These are phyloP conservation scores for Sinocyclocheilus grahami DNA, from an alignment of 2,113 vertebrate genomes.

Conservation along the genomic window DNA sequence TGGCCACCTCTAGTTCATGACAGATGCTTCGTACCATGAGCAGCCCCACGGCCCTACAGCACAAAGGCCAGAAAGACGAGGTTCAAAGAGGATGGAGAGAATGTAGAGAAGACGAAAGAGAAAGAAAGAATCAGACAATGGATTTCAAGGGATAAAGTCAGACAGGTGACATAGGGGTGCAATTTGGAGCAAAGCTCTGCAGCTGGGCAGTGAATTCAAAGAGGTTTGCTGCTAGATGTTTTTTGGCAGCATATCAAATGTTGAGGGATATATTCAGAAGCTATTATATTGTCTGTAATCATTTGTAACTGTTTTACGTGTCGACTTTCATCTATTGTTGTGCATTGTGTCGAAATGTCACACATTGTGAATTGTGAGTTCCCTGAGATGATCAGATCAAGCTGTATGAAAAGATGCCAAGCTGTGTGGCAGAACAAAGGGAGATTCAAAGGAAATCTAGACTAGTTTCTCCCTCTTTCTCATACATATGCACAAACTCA, in stretches of 20 bases:
- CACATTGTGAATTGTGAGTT: slow-evolving; percentile 30
- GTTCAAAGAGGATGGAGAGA: background rate
- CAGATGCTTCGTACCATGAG: background rate
- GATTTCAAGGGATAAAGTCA: slow-evolving; percentile 29
- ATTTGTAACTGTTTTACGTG: slow-evolving; percentile 15
- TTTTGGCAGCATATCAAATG: slow-evolving; percentile 4
- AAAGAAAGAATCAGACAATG: background rate
- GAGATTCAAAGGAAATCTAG: slow-evolving; percentile 23
- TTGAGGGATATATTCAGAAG: slow-evolving; percentile 5
- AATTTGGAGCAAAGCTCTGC: slow-evolving; percentile 35
- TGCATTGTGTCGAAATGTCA: slow-evolving; percentile 29
- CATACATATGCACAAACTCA: background rate
- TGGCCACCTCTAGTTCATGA: slow-evolving; percentile 32
- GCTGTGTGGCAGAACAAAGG: slow-evolving; percentile 44
- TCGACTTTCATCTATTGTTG: slow-evolving; percentile 21
- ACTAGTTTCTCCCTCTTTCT: slow-evolving; percentile 12
- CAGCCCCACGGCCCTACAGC: background rate
- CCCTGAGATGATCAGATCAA: slow-evolving; percentile 29
- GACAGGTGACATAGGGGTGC: slow-evolving; percentile 16
- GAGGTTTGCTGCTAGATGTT: background rate
- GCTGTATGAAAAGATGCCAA: slow-evolving; percentile 39
- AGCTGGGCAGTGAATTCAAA: background rate
- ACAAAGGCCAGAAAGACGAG: slow-evolving; percentile 8
- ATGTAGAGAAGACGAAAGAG: background rate
- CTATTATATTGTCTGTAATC: slow-evolving; percentile 41